Percentiles rank a stretch among this genome's conserved stretches.
Conservation (phyloP, 1,140 invertebrate species). For the Drosophila suzukii region DNA sequence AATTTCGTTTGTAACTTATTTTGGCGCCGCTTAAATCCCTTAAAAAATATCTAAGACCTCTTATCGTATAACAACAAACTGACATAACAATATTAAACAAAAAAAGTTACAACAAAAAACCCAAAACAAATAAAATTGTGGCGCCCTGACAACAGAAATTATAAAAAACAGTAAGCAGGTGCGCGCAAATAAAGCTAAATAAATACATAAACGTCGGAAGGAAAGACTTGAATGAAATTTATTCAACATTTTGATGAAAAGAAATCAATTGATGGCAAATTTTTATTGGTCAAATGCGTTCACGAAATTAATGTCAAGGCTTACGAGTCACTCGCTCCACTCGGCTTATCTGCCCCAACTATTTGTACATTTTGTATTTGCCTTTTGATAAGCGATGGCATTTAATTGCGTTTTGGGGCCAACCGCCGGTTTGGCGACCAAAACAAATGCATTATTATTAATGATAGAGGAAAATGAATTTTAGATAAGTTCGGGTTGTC, state of each 20-base stretch:
- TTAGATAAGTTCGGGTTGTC: conserved; percentile 39
- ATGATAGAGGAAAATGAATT: conserved; percentile 28
- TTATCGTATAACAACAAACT: conserved; percentile 9
- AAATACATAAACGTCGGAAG: conserved; percentile 6
- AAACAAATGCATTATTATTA: conserved; percentile 53
- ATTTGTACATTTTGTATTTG: conserved; percentile 37
- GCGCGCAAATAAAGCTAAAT: conserved; percentile 6
- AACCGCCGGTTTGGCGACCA: conserved; percentile 16
- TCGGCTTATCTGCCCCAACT: conserved; percentile 12
- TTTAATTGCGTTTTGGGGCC: conserved; percentile 40
- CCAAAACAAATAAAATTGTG: conserved; percentile 13
- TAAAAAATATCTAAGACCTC: neutral
- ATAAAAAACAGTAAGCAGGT: conserved; percentile 16
- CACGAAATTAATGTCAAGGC: conserved; percentile 43
- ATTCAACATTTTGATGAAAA: conserved; percentile 35
- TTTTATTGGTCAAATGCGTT: conserved; percentile 36
- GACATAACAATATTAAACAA: neutral
- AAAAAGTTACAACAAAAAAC: neutral
- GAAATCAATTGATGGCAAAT: conserved; percentile 31
- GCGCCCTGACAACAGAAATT: conserved; percentile 10
- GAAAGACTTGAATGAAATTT: conserved; percentile 19
- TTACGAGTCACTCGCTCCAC: conserved; percentile 7
- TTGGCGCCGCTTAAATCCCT: neutral
- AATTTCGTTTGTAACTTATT: too few species aligned
- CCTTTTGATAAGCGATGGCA: conserved; percentile 40